Percentiles rank a stretch among this genome's conserved stretches.
Evolutionary conservation across 2,113 vertebrate species (phyloP).

Genomic region (Gallinago paraguaiae): DNA sequence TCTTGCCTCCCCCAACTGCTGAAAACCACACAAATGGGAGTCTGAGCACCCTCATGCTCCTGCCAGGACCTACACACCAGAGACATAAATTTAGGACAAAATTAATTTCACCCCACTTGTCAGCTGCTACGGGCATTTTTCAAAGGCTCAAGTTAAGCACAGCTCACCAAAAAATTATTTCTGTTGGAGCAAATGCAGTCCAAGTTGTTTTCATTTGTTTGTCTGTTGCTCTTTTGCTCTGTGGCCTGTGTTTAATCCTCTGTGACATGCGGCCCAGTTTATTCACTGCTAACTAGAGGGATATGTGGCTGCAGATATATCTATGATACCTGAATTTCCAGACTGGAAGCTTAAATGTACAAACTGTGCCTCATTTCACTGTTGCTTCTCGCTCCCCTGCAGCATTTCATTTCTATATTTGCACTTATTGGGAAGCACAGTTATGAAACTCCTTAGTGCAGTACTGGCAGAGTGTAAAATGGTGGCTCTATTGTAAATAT

Average conservation of each 20-base stretch:
- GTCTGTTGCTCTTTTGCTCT: not conserved
- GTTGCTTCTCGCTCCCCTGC: rapidly evolving
- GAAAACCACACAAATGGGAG: not conserved
- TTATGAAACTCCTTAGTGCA: not conserved
- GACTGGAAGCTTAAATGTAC: not conserved
- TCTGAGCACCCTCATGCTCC: too few relatives aligned
- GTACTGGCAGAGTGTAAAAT: not conserved
- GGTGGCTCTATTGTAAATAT: not conserved
- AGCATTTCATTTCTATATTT: not conserved
- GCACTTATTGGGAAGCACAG: not conserved
- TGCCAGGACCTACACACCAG: rapidly evolving
- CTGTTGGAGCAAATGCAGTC: not conserved
- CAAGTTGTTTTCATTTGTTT: not conserved
- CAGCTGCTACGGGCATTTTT: not conserved
- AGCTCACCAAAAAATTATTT: not conserved
- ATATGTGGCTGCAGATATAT: not conserved
- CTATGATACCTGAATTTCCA: not conserved
- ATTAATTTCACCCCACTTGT: not conserved
- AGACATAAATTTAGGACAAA: not conserved
- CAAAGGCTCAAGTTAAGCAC: not conserved
- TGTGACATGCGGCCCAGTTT: constrained; percentile 26
- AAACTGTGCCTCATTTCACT: not conserved
- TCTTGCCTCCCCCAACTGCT: rapidly evolving
- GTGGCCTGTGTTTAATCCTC: not conserved
- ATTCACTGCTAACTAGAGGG: not conserved